Conservation (phyloP, 2,888 invertebrate genomes). For the Eudemis profundana region DNA sequence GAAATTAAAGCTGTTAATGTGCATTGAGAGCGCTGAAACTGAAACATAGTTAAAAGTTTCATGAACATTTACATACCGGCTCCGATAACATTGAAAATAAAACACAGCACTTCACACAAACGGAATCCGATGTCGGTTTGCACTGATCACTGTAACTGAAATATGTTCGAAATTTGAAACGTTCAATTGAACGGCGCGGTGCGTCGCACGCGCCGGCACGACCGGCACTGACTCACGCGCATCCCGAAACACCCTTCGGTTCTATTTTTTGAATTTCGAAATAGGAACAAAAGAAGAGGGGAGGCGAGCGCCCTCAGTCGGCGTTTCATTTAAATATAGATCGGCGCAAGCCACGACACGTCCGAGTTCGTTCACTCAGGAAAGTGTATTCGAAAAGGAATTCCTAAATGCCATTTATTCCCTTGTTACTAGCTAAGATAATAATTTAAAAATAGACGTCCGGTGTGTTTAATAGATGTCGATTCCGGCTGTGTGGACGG, state of each 20-base stretch:
- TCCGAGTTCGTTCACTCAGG: slow-evolving; percentile 79
- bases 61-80: slow-evolving; percentile 27
- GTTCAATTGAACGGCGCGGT: slow-evolving; percentile 49
- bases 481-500: slow-evolving; percentile 69
- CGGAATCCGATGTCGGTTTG: slow-evolving; percentile 21
- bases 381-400: slow-evolving; percentile 61
- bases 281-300: slow-evolving; percentile 84
- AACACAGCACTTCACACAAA: slow-evolving; percentile 35
- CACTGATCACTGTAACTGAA: slow-evolving; percentile 47
- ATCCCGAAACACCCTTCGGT: slow-evolving; percentile 76
- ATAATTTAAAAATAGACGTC: slow-evolving; percentile 73
- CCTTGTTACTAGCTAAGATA: slow-evolving; percentile 60
- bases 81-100: slow-evolving; percentile 10
- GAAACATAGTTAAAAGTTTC: slow-evolving; percentile 8
- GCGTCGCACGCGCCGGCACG: slow-evolving; percentile 75
- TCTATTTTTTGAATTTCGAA: slow-evolving; percentile 81
- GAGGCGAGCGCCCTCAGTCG: slow-evolving; percentile 78
- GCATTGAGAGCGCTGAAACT: slow-evolving; percentile 6
- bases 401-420: slow-evolving; percentile 62
- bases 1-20: slow-evolving; percentile 35
- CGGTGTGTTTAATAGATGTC: slow-evolving; percentile 64
- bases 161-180: slow-evolving; percentile 54
- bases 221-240: slow-evolving; percentile 81
- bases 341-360: slow-evolving; percentile 70
- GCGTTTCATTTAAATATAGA: slow-evolving; percentile 69